Evolutionary conservation across 2,888 invertebrate species (phyloP).

Genomic region (Drosophila mercatorum): DNA sequence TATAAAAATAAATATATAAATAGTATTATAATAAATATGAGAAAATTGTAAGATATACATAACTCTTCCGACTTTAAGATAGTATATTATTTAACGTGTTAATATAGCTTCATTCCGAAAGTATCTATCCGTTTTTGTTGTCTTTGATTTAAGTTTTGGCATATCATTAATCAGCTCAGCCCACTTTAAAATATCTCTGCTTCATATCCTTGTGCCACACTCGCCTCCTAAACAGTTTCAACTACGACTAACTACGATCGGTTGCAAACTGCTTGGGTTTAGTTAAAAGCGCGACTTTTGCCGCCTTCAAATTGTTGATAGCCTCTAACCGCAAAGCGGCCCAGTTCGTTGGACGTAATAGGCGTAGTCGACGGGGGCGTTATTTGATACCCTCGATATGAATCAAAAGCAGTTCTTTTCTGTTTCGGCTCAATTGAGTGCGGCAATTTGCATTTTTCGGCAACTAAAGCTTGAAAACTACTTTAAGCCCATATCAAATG

Average conservation of each 20-base stretch:
- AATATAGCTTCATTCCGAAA: neutral
- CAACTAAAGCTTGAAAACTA: conserved; percentile 35
- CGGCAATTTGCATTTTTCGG: conserved; percentile 52
- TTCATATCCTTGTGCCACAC: conserved; percentile 4
- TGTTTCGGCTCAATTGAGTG: conserved; percentile 44
- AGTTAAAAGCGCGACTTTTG: conserved; percentile 45
- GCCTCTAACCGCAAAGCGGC: conserved; percentile 29
- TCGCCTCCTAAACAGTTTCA: neutral
- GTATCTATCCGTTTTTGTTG: no score
- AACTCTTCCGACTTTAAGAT: no score
- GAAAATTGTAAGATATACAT: no score
- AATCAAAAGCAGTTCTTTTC: conserved; percentile 49
- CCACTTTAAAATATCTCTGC: neutral
- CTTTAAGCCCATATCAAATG: conserved; percentile 39
- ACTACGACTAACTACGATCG: conserved; percentile 13
- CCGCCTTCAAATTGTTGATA: conserved; percentile 38
- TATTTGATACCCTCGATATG: conserved; percentile 47
- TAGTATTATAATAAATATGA: no score
- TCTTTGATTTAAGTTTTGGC: neutral
- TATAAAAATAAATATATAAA: no score
- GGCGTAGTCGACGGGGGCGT: conserved; percentile 32
- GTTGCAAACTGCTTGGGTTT: conserved; percentile 1
- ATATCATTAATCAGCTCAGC: conserved; percentile 1
- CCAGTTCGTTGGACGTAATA: conserved; percentile 37
- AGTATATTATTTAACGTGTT: no score